A percentile compares a stretch with the other conserved stretches of the same genome.
phyloP scores from a whole-genome alignment of 2,113 vertebrate genomes.

The Archocentrus centrarchus region DNA sequence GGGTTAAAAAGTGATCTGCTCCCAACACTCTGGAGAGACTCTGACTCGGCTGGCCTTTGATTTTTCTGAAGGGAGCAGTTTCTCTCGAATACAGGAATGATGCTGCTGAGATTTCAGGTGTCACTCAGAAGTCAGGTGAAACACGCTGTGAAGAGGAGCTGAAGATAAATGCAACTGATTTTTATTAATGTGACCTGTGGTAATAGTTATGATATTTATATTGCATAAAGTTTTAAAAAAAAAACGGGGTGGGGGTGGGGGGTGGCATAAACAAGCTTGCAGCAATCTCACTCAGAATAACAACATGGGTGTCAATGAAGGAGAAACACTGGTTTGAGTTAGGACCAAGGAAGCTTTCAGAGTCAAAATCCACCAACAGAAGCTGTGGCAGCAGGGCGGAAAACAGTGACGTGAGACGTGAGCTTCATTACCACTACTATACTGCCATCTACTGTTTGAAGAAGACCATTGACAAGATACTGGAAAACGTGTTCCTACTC shows the following conservation, averaged over 20 bases:
- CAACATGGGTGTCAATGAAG: neutral
- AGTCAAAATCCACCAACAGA: slow-evolving; percentile 1
- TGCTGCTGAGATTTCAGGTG: slow-evolving; percentile 33
- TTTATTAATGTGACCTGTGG: neutral
- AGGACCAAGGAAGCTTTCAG: neutral
- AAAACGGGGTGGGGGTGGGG: no score
- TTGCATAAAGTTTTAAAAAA: slow-evolving; percentile 8
- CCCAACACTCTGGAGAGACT: slow-evolving; percentile 71
- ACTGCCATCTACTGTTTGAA: slow-evolving; percentile 62
- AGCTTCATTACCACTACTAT: slow-evolving; percentile 16
- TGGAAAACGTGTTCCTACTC: neutral
- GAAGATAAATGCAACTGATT: slow-evolving; percentile 17
- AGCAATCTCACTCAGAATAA: neutral
- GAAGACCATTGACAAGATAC: neutral
- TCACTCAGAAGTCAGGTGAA: slow-evolving; percentile 60
- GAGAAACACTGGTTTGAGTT: neutral
- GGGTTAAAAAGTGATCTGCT: slow-evolving; percentile 80
- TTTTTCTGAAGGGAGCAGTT: slow-evolving; percentile 55
- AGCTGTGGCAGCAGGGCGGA: slow-evolving; percentile 13
- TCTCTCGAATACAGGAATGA: slow-evolving; percentile 39
- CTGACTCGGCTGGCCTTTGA: slow-evolving; percentile 68
- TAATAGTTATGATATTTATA: slow-evolving; percentile 28
- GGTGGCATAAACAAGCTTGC: neutral
- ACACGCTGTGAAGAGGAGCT: neutral
- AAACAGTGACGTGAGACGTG: neutral